These are phyloP conservation scores for Chymomyza procnemis DNA, from an alignment of 2,888 invertebrate genomes.

Conservation along the genomic window DNA sequence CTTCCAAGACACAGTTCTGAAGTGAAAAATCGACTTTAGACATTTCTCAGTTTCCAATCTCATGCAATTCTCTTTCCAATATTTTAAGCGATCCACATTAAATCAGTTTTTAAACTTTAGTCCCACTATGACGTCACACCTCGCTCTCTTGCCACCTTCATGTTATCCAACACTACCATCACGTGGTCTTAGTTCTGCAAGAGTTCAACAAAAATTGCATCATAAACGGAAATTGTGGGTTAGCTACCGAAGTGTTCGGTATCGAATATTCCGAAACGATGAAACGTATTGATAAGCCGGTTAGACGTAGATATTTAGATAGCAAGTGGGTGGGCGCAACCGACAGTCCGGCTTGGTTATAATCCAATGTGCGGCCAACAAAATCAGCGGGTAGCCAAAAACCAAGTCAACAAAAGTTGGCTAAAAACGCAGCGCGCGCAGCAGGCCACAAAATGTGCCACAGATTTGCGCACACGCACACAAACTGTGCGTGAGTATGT, in stretches of 20 bases:
- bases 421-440: constrained; percentile 52
- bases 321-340: constrained; percentile 42
- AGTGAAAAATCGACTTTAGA: too few relatives aligned
- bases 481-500: constrained; percentile 8
- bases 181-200: not conserved
- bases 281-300: constrained; percentile 39
- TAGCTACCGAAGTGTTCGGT: constrained; percentile 63
- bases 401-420: constrained; percentile 20
- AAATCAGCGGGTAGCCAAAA: constrained; percentile 49
- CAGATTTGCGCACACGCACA: too few relatives aligned
- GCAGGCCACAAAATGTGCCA: constrained; percentile 31
- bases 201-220: not conserved
- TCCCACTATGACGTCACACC: too few relatives aligned
- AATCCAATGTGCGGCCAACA: constrained; percentile 52
- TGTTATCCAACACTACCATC: too few relatives aligned
- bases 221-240: constrained; percentile 53
- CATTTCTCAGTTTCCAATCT: too few relatives aligned
- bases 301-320: not conserved
- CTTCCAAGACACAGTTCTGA: too few relatives aligned
- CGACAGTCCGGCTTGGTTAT: constrained; percentile 31
- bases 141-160: too few relatives aligned
- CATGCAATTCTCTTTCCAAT: too few relatives aligned
- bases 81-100: too few relatives aligned
- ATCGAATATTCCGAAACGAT: constrained; percentile 32
- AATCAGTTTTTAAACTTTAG: too few relatives aligned